phyloP scores from a whole-genome alignment of 2,113 vertebrate genomes.

The Dicentrarchus labrax region DNA sequence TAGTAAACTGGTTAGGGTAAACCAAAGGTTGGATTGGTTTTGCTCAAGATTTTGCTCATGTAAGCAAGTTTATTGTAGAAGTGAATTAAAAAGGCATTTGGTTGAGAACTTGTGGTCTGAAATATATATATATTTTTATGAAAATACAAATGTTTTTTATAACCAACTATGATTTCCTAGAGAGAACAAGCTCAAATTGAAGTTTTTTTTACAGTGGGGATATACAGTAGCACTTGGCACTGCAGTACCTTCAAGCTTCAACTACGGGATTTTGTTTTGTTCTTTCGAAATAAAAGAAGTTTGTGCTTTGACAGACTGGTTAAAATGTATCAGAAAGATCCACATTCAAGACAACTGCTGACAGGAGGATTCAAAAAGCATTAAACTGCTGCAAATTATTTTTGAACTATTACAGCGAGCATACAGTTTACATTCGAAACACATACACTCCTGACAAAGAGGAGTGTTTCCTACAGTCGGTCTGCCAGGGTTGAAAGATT shows the following conservation, averaged over 20 bases:
- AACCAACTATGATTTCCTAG: neutral
- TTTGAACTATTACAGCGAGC: conserved; percentile 40
- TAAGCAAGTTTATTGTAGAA: conserved; percentile 2
- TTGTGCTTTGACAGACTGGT: conserved; percentile 15
- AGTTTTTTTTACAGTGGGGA: neutral
- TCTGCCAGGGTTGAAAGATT: conserved; percentile 42
- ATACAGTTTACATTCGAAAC: conserved; percentile 52
- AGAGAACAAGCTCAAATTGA: neutral
- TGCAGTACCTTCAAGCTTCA: neutral
- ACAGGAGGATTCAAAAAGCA: conserved; percentile 44
- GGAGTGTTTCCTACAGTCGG: conserved; percentile 6
- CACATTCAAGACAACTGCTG: conserved; percentile 30
- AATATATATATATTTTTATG: neutral
- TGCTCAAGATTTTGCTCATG: neutral
- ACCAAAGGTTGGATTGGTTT: neutral
- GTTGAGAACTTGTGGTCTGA: neutral
- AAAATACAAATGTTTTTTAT: neutral
- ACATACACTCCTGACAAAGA: conserved; percentile 43
- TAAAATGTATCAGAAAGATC: conserved; percentile 15
- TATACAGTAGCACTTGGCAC: neutral
- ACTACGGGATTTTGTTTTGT: neutral
- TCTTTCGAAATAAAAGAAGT: neutral
- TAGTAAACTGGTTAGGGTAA: neutral
- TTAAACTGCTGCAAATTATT: conserved; percentile 49
- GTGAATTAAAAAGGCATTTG: neutral